These are phyloP conservation scores for Charina bottae DNA, from an alignment of 2,113 vertebrate genomes.

Conservation along the genomic window DNA sequence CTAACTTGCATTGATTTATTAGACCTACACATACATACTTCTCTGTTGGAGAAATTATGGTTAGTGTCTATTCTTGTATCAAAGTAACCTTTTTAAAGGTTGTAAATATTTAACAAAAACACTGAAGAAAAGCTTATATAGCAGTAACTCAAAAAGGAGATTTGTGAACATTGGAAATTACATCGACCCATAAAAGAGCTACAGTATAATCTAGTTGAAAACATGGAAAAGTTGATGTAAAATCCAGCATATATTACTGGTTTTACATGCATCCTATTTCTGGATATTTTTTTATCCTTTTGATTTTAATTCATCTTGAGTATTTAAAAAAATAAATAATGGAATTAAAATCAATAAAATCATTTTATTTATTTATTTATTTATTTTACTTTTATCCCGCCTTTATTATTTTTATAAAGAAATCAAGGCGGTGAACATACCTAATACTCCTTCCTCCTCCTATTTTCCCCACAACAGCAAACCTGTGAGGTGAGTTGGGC, in stretches of 20 bases:
- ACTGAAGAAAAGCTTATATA: not conserved
- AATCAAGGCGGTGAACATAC: too few relatives aligned
- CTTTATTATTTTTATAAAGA: too few relatives aligned
- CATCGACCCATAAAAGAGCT: not conserved
- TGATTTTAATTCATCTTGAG: not conserved
- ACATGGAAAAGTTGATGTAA: not conserved
- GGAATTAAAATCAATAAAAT: not conserved
- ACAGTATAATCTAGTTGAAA: not conserved
- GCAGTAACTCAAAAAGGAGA: not conserved
- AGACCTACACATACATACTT: not conserved
- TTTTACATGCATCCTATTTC: not conserved
- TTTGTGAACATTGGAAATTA: not conserved
- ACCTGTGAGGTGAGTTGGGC: too few relatives aligned
- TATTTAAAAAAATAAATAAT: not conserved
- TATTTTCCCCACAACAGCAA: too few relatives aligned
- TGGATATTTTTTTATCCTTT: not conserved
- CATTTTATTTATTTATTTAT: too few relatives aligned
- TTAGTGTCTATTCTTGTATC: not conserved
- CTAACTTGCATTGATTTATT: not conserved
- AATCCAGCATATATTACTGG: not conserved
- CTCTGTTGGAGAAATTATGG: not conserved
- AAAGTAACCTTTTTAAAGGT: not conserved
- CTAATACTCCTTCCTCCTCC: too few relatives aligned
- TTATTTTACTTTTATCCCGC: too few relatives aligned
- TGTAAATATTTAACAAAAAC: not conserved